Evolutionary conservation across 2,113 vertebrate species (phyloP).

Genomic region (Tenrec ecaudatus): DNA sequence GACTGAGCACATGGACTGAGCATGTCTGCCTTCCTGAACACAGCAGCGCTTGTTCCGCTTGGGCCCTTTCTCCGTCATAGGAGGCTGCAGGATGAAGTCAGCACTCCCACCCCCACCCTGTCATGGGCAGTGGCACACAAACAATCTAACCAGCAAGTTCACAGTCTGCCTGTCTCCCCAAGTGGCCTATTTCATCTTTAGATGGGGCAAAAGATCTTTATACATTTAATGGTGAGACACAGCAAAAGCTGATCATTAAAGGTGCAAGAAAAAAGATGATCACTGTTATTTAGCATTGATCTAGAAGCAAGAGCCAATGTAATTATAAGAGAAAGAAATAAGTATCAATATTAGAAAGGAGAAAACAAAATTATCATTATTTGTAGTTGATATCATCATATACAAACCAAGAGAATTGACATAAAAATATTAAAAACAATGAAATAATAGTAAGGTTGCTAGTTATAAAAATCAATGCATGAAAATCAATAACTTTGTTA

Average conservation of each 20-base stretch:
- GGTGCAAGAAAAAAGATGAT: conserved; percentile 9
- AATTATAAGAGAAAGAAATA: conserved; percentile 56
- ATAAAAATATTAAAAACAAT: conserved; percentile 61
- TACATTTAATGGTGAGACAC: background rate
- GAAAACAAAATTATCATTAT: conserved; percentile 55
- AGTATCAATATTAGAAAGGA: conserved; percentile 55
- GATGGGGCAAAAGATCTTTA: background rate
- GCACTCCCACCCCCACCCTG: background rate
- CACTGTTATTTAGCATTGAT: conserved; percentile 54
- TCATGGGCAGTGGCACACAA: background rate
- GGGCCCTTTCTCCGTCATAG: background rate
- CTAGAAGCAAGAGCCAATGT: conserved; percentile 33
- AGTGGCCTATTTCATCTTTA: conserved; percentile 9
- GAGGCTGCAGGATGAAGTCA: background rate
- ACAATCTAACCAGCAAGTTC: background rate
- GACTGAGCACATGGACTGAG: conserved; percentile 53
- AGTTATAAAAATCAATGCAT: conserved; percentile 63
- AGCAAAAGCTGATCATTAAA: background rate
- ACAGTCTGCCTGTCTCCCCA: background rate
- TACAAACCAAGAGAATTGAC: conserved; percentile 55
- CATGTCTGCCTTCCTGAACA: background rate
- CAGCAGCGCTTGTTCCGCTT: conserved; percentile 6
- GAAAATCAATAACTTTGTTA: conserved; percentile 63
- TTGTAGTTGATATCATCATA: conserved; percentile 31
- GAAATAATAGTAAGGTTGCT: conserved; percentile 48